Percentiles rank a stretch among this genome's conserved stretches.
These are phyloP conservation scores for Porites lutea DNA, from an alignment of 64 coral and sea anemone genomes.

Conservation along the genomic window DNA sequence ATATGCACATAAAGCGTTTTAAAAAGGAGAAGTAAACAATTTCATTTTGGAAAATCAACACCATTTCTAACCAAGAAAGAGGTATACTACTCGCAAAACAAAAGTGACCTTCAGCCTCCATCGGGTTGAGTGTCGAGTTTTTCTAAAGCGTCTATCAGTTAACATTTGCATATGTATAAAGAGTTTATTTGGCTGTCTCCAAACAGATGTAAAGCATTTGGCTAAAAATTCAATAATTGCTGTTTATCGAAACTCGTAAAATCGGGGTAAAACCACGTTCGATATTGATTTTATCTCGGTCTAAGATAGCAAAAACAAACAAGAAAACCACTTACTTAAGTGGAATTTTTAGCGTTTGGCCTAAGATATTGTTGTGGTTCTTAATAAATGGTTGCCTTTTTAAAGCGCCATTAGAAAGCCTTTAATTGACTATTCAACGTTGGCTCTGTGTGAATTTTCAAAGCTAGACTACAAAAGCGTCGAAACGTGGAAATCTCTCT, in stretches of 20 bases:
- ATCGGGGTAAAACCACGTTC: slow-evolving; percentile 7
- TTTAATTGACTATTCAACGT: slow-evolving; percentile 1
- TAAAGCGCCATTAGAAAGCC: slow-evolving; percentile 23
- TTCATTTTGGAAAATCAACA: slow-evolving; percentile 52
- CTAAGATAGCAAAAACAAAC: slow-evolving; percentile 43
- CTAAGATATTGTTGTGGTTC: slow-evolving; percentile 16
- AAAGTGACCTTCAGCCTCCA: slow-evolving; percentile 10
- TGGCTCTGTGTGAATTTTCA: slow-evolving; percentile 1
- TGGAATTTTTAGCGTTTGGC: slow-evolving; percentile 38
- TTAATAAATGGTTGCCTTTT: slow-evolving; percentile 14
- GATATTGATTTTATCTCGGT: slow-evolving; percentile 33
- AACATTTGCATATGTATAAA: slow-evolving; percentile 42
- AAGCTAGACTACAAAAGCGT: neutral
- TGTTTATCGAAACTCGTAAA: slow-evolving; percentile 36
- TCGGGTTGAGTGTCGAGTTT: neutral
- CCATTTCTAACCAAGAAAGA: neutral
- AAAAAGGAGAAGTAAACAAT: slow-evolving; percentile 47
- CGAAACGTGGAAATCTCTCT: neutral
- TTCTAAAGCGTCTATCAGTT: slow-evolving; percentile 9
- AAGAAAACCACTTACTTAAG: slow-evolving; percentile 44
- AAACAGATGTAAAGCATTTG: slow-evolving; percentile 48
- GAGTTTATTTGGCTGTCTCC: slow-evolving; percentile 22
- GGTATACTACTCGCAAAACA: neutral
- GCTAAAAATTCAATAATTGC: slow-evolving; percentile 48
- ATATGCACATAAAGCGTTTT: slow-evolving; percentile 51